A percentile compares a stretch with the other conserved stretches of the same genome.
Conservation (phyloP, 2,888 invertebrate species). For the Mythimna vitellina region DNA sequence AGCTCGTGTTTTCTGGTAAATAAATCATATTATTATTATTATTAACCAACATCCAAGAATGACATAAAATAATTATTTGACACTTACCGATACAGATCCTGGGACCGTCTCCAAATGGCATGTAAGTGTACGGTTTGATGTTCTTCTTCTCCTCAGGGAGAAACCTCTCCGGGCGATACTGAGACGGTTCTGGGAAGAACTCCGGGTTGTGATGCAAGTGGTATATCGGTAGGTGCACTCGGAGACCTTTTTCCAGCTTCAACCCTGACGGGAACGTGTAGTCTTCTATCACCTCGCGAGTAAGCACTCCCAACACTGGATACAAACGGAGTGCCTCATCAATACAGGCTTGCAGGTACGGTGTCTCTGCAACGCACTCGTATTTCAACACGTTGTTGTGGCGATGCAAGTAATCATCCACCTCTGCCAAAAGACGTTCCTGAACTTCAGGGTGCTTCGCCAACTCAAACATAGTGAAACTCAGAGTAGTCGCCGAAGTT, state of each 20-base stretch:
- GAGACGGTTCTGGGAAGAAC: slow-evolving; percentile 78
- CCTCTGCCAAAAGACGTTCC: slow-evolving; percentile 68
- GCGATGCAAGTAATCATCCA: slow-evolving; percentile 70
- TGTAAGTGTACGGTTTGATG: slow-evolving; percentile 76
- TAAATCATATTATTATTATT: too few species aligned
- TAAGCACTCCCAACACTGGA: slow-evolving; percentile 75
- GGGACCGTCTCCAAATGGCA: slow-evolving; percentile 84
- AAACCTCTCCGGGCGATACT: slow-evolving; percentile 79
- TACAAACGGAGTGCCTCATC: slow-evolving; percentile 77
- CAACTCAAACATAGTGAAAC: slow-evolving; percentile 73
- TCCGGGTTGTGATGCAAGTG: slow-evolving; percentile 76
- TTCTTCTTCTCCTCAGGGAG: slow-evolving; percentile 70
- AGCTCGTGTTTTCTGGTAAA: too few species aligned
- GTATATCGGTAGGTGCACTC: slow-evolving; percentile 79
- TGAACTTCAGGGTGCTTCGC: slow-evolving; percentile 73
- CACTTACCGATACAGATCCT: slow-evolving; percentile 81
- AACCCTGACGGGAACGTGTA: slow-evolving; percentile 77
- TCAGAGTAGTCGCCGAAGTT: slow-evolving; percentile 73
- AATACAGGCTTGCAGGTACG: slow-evolving; percentile 75
- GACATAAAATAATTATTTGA: not conserved
- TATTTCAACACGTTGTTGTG: slow-evolving; percentile 69
- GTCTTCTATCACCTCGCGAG: slow-evolving; percentile 77
- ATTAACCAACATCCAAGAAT: not conserved
- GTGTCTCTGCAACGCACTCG: slow-evolving; percentile 71
- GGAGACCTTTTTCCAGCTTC: slow-evolving; percentile 73